Base-by-base conservation (phyloP, 2,888 invertebrate species). In the Phasia obesa region DNA sequence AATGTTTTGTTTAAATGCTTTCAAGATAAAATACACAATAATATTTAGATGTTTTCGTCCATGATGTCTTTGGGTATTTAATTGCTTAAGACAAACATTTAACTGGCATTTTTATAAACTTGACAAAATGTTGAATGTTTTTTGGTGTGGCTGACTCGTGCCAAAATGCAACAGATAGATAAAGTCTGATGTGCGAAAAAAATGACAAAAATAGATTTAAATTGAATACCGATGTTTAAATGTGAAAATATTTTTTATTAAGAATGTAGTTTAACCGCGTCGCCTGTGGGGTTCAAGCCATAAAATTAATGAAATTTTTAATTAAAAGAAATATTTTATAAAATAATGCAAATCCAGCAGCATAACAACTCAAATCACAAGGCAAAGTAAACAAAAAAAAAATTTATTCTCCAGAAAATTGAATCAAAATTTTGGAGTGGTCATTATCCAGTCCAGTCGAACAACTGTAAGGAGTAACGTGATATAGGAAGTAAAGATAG, bases 91-190 rank as follows among this genome's bases (percentile, higher is more conserved):
- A 75, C 65, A 65, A 67, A 49, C 17, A 75, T 75, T 64, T 67
- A 75, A 75, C 65, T 75, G 75, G 65, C 57, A 75, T 57, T 65
- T 75, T 65, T 59, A 67, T 64, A 64, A 62, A 64, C 44, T 19
- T 21, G 23, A 44, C 44, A 64, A 55, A 55, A 15, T 31, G 7
- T 27, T 23, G n/a, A 19, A 74, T 59, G n/a, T 47, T 65, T 74
- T 21, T 55, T 23, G 13, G 0, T 31, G 35, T 35, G 25, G 31
- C 25, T n/a, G 53, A 27, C 44, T 70, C 19, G 53, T 67, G 67
- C 49, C 35, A 49, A 31, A 49, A n/a, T n/a, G n/a, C n/a, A n/a
- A n/a, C n/a, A 47, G 21, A 5, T 27, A 27, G 27, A 27, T 5
- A 27, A 13, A n/a, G 11, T 4, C 38, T 11, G 11, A 35, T 35